These are phyloP conservation scores for Mesoligia furuncula DNA, from an alignment of 2,888 invertebrate genomes.

Conservation along the genomic window DNA sequence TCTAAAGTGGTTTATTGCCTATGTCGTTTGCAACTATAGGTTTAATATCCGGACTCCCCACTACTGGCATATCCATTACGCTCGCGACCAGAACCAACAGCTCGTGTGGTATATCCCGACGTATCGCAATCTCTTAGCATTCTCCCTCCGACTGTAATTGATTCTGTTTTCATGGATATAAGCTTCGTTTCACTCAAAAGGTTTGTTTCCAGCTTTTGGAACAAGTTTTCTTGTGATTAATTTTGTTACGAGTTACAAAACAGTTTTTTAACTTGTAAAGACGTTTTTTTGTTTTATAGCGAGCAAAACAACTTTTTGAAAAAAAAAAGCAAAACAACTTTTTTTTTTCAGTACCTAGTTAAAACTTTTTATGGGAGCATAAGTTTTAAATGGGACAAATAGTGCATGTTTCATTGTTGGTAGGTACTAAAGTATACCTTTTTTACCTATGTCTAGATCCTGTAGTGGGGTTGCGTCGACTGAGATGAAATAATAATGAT, in stretches of 20 bases:
- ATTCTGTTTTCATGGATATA: slow-evolving; percentile 53
- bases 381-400: slow-evolving; percentile 33
- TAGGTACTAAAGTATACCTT: neutral
- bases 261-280: slow-evolving; percentile 54
- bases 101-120: slow-evolving; percentile 32
- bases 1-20: slow-evolving; percentile 54
- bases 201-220: slow-evolving; percentile 45
- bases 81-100: slow-evolving; percentile 17
- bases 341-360: slow-evolving; percentile 10
- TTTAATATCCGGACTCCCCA: slow-evolving; percentile 47
- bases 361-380: slow-evolving; percentile 26
- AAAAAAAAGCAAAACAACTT: too few relatives aligned
- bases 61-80: slow-evolving; percentile 42
- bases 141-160: slow-evolving; percentile 42
- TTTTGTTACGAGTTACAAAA: slow-evolving; percentile 54
- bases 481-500: neutral
- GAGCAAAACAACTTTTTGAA: too few relatives aligned
- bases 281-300: slow-evolving; percentile 42
- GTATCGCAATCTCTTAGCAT: slow-evolving; percentile 40
- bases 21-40: slow-evolving; percentile 37
- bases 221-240: slow-evolving; percentile 54
- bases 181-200: slow-evolving; percentile 51
- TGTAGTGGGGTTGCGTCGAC: neutral
- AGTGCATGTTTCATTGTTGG: slow-evolving; percentile 4
- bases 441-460: neutral